Evolutionary conservation across 2,797 vertebrate genomes (phyloP).

Genomic region (Acanthurus tractus): DNA sequence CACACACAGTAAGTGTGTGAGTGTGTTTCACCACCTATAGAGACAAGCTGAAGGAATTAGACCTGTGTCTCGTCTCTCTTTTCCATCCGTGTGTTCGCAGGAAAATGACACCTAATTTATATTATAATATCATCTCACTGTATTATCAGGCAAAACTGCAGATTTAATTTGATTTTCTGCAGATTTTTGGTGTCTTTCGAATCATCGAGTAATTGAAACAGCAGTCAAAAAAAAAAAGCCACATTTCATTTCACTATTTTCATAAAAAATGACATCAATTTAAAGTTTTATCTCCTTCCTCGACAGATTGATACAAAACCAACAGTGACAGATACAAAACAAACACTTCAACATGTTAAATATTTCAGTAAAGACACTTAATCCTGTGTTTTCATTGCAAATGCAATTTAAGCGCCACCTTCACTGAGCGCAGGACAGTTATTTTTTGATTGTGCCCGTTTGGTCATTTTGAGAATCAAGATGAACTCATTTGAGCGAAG

Average conservation of each 20-base stretch:
- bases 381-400: not conserved
- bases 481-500: slow-evolving; percentile 3
- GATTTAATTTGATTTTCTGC: slow-evolving; percentile 5
- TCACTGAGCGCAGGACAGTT: not conserved
- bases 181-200: slow-evolving; percentile 1
- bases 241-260: not conserved
- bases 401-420: not conserved
- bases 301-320: not conserved
- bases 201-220: slow-evolving; percentile 3
- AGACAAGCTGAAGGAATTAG: slow-evolving; percentile 8
- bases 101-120: slow-evolving; percentile 21
- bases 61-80: not conserved
- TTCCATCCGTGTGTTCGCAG: not conserved
- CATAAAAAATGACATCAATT: not conserved
- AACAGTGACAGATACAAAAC: not conserved
- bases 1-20: not conserved
- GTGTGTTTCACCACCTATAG: not conserved
- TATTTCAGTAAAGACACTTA: not conserved
- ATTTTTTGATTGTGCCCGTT: not conserved
- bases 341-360: not conserved
- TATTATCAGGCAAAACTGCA: not conserved
- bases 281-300: not conserved
- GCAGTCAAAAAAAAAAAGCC: not conserved
- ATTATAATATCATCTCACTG: slow-evolving; percentile 8
- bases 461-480: not conserved